phyloP scores from a whole-genome alignment of 2,797 vertebrate genomes.

The Mycteria americana region DNA sequence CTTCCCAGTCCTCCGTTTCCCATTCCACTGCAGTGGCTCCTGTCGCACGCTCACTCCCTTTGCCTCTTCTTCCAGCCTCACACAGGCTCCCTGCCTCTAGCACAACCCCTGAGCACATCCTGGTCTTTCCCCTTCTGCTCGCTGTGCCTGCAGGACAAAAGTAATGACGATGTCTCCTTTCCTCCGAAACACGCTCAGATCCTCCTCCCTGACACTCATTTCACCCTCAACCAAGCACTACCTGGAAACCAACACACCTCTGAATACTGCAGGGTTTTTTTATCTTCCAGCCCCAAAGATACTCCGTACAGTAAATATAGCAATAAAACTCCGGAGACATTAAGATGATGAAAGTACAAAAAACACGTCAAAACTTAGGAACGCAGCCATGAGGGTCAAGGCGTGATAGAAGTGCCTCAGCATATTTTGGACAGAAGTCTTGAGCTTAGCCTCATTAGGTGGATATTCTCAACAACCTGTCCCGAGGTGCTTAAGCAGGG shows the following conservation, averaged over 20 bases:
- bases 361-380: not conserved
- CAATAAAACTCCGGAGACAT: not conserved
- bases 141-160: not conserved
- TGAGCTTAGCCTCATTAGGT: not conserved
- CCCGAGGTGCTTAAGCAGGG: not conserved
- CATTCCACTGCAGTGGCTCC: not conserved
- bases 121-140: not conserved
- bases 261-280: not conserved
- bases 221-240: not conserved
- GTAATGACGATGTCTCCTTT: not conserved
- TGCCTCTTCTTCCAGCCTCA: not conserved
- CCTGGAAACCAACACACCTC: not conserved
- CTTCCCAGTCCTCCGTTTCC: not conserved
- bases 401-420: not conserved
- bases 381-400: fast-evolving
- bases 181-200: fast-evolving
- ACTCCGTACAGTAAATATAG: not conserved
- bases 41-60: fast-evolving
- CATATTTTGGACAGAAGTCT: not conserved
- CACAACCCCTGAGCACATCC: not conserved
- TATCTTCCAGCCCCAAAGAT: not conserved
- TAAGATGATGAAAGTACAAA: not conserved
- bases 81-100: not conserved
- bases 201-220: not conserved
- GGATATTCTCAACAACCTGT: not conserved